Evolutionary conservation across 2,797 vertebrate genomes (phyloP).

Genomic region (Cuniculus paca): DNA sequence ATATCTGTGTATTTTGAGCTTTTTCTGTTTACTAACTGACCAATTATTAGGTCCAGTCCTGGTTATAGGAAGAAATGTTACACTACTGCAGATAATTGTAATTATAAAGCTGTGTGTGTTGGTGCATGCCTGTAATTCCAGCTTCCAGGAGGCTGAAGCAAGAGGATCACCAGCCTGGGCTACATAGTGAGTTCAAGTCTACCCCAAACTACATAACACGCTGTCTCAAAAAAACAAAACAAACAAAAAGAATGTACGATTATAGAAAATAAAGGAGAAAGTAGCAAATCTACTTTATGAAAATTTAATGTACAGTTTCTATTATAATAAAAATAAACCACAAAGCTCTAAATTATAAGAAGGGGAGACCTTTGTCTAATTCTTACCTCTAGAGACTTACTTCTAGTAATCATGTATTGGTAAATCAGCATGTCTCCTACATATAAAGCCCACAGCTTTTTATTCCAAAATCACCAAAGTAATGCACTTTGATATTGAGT

Average conservation of each 20-base stretch:
- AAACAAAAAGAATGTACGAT: not conserved
- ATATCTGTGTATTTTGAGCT: conserved; percentile 85
- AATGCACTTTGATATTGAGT: conserved; percentile 84
- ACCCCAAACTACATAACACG: too few species aligned
- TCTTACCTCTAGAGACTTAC: conserved; percentile 80
- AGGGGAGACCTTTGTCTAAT: conserved; percentile 66
- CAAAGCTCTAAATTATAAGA: conserved; percentile 68
- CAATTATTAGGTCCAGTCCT: conserved; percentile 84
- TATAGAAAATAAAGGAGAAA: conserved; percentile 84
- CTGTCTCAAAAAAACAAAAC: too few species aligned
- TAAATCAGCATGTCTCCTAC: conserved; percentile 77
- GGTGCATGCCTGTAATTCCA: too few species aligned
- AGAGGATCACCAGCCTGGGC: too few species aligned
- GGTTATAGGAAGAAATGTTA: conserved; percentile 80
- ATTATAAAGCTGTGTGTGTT: conserved; percentile 18
- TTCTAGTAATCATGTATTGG: conserved; percentile 80
- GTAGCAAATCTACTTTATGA: conserved; percentile 84
- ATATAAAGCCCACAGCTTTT: conserved; percentile 84
- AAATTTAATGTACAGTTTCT: conserved; percentile 87
- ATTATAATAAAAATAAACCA: conserved; percentile 75
- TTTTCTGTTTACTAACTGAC: conserved; percentile 88
- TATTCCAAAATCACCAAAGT: conserved; percentile 84
- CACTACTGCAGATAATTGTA: conserved; percentile 77
- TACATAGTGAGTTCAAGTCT: too few species aligned
- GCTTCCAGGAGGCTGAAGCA: too few species aligned